Evolutionary conservation across 2,113 vertebrate genomes (phyloP).

Genomic region (Stictonetta naevosa): DNA sequence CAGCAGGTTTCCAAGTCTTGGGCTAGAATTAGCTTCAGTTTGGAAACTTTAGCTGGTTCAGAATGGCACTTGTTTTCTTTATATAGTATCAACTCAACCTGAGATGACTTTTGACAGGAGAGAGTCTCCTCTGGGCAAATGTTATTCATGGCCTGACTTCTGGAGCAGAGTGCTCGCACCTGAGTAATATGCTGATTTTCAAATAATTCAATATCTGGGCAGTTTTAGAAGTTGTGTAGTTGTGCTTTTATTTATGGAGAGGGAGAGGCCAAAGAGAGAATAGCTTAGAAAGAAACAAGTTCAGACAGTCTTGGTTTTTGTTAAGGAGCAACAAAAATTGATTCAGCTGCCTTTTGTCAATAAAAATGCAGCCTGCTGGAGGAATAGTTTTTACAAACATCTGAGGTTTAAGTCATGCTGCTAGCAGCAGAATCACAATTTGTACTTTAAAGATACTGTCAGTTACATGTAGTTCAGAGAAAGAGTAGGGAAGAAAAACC

Average conservation of each 20-base stretch:
- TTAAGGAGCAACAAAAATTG: slow-evolving; percentile 28
- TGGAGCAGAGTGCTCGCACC: neutral
- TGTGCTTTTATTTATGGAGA: slow-evolving; percentile 34
- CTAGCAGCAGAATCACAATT: slow-evolving; percentile 14
- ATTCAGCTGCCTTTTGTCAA: slow-evolving; percentile 45
- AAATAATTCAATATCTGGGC: slow-evolving; percentile 14
- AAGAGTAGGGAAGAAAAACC: neutral
- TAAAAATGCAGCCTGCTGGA: neutral
- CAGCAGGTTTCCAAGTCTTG: neutral
- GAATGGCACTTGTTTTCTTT: neutral
- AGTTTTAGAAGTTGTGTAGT: neutral
- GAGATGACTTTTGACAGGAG: neutral
- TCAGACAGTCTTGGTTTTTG: neutral
- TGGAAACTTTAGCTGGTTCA: neutral
- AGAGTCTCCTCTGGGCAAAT: neutral
- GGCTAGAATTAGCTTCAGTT: neutral
- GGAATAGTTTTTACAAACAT: neutral
- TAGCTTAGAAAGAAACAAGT: slow-evolving; percentile 33
- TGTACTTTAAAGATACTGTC: neutral
- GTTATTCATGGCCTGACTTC: neutral
- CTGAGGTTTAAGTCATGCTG: neutral
- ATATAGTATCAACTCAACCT: neutral
- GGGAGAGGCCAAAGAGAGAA: slow-evolving; percentile 14
- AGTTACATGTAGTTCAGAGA: neutral
- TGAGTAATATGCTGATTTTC: neutral